A percentile compares a stretch with the other conserved stretches of the same genome.
These are phyloP conservation scores for Chloroceryle inda DNA, from an alignment of 2,797 vertebrate genomes.

Conservation along the genomic window DNA sequence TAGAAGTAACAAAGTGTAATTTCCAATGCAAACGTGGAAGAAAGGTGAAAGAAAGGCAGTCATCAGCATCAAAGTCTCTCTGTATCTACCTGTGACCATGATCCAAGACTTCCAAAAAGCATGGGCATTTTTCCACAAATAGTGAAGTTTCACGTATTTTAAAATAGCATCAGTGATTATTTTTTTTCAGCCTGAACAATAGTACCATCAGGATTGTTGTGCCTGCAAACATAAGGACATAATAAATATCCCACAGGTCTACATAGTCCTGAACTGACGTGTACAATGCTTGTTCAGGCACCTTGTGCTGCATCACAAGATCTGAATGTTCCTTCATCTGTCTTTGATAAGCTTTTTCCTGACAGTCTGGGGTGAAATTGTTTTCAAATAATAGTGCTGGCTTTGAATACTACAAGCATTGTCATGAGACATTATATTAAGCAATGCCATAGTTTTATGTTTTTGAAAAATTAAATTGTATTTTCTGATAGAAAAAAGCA, in stretches of 20 bases:
- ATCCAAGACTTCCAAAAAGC: neutral
- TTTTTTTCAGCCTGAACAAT: neutral
- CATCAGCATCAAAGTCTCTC: neutral
- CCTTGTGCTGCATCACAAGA: neutral
- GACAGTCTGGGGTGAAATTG: neutral
- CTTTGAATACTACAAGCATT: neutral
- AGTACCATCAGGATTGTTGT: rapidly evolving
- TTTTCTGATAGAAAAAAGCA: neutral
- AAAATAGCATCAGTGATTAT: neutral
- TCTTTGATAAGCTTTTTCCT: neutral
- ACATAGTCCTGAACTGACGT: rapidly evolving
- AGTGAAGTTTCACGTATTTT: neutral
- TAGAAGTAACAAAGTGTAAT: neutral
- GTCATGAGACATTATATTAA: neutral
- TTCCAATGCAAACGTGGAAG: neutral
- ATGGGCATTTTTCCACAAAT: neutral
- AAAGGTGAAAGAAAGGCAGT: neutral
- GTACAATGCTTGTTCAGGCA: neutral
- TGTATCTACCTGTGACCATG: neutral
- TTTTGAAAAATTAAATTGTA: neutral
- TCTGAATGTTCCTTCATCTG: neutral
- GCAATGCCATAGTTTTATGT: neutral
- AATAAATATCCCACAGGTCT: neutral
- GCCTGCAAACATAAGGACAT: neutral
- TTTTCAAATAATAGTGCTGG: neutral